Evolutionary conservation across 2,113 vertebrate genomes (phyloP).

Genomic region (Apteryx mantelli): DNA sequence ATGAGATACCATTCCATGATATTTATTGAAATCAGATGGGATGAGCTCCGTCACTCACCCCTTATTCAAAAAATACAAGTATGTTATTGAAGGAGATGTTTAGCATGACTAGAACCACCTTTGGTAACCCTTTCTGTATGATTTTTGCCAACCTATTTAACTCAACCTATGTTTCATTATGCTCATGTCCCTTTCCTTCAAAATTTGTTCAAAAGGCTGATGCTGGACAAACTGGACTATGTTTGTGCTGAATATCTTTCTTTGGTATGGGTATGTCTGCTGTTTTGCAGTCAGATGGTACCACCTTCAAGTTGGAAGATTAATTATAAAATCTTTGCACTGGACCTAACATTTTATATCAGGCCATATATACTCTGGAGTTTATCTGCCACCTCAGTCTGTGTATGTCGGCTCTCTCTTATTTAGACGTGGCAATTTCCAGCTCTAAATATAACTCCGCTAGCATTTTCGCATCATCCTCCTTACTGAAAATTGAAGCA

Average conservation of each 20-base stretch:
- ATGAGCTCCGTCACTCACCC: not conserved
- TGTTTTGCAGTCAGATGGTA: not conserved
- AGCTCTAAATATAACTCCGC: not conserved
- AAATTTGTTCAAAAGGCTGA: not conserved
- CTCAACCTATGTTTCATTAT: not conserved
- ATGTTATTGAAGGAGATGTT: not conserved
- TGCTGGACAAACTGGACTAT: not conserved
- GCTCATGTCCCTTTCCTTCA: not conserved
- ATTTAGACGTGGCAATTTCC: not conserved
- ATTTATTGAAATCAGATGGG: not conserved
- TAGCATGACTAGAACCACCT: not conserved
- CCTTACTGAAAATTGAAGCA: not conserved
- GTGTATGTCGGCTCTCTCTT: not conserved
- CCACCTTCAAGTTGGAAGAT: not conserved
- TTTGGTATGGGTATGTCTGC: not conserved
- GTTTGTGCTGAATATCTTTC: not conserved
- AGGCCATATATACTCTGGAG: not conserved
- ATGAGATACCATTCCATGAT: not conserved
- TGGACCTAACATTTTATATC: not conserved
- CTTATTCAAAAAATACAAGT: not conserved
- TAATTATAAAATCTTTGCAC: not conserved
- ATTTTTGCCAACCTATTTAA: not conserved
- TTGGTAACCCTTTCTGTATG: rapidly evolving
- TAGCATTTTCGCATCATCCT: not conserved
- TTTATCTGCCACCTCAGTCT: not conserved